Conservation (phyloP, 1,140 invertebrate genomes). For the Leptopilina boulardi region DNA sequence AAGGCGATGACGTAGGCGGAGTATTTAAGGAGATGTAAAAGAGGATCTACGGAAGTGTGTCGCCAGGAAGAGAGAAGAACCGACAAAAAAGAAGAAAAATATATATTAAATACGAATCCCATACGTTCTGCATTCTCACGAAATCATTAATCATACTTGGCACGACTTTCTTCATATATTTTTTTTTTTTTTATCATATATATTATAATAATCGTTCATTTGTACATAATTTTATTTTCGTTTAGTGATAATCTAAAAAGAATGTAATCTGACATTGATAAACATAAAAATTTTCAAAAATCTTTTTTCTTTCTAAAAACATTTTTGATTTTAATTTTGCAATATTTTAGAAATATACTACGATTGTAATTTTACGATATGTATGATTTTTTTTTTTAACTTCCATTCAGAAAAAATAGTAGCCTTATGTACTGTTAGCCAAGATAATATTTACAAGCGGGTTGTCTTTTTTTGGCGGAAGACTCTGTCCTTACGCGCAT, state of each 20-base stretch:
- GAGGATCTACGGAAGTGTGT: conserved; percentile 29
- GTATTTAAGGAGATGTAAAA: conserved; percentile 30
- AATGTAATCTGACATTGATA: too few relatives aligned
- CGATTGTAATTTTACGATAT: too few relatives aligned
- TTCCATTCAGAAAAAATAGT: background rate
- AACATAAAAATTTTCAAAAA: too few relatives aligned
- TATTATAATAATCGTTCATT: background rate
- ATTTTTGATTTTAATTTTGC: too few relatives aligned
- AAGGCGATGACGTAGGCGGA: conserved; percentile 29
- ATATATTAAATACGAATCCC: background rate
- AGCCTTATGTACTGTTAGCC: background rate
- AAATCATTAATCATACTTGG: conserved; percentile 24
- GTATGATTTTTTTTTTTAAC: too few relatives aligned
- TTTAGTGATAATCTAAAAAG: too few relatives aligned
- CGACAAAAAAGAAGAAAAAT: conserved; percentile 8
- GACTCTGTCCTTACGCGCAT: conserved; percentile 18
- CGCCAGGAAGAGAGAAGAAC: conserved; percentile 22
- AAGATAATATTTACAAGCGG: conserved; percentile 17
- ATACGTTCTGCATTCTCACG: conserved; percentile 11
- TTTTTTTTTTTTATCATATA: background rate
- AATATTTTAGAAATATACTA: too few relatives aligned
- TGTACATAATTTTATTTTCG: too few relatives aligned
- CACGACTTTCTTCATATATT: background rate
- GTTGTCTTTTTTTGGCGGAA: background rate
- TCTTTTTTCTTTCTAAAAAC: too few relatives aligned